Evolutionary conservation across 92 coral and sea anemone species (phyloP).

Genomic region (Virgularia gustaviana): DNA sequence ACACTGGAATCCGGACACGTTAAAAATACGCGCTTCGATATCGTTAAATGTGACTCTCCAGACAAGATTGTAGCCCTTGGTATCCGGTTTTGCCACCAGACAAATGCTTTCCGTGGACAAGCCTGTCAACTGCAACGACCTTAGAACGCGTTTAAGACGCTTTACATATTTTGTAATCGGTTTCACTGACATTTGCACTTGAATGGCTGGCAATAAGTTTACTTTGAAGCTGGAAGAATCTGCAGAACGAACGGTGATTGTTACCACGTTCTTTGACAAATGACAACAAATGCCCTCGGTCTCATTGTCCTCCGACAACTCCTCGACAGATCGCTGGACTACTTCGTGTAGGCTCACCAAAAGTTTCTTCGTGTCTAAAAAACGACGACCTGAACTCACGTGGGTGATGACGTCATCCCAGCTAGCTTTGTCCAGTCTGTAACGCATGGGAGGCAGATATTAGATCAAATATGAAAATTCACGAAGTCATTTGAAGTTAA

Average conservation of each 20-base stretch:
- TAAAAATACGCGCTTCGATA: slow-evolving; percentile 13
- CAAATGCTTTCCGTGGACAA: neutral
- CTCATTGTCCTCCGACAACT: neutral
- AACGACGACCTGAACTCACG: neutral
- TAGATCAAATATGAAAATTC: neutral
- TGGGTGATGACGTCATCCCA: slow-evolving; percentile 24
- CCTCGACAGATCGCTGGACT: slow-evolving; percentile 11
- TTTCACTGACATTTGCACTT: neutral
- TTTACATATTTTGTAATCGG: neutral
- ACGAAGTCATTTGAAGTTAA: neutral
- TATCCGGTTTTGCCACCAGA: slow-evolving; percentile 17
- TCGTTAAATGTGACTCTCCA: slow-evolving; percentile 30
- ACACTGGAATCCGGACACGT: neutral
- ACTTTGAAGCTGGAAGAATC: neutral
- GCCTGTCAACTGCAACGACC: slow-evolving; percentile 9
- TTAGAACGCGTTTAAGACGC: neutral
- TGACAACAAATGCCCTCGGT: neutral
- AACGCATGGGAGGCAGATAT: too few species aligned
- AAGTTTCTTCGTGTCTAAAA: slow-evolving; percentile 4
- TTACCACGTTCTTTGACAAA: slow-evolving; percentile 2
- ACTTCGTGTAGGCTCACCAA: neutral
- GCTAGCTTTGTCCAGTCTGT: slow-evolving; percentile 25
- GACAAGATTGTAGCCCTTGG: neutral
- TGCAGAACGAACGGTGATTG: neutral
- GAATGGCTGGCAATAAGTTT: slow-evolving; percentile 7